Conservation (phyloP, 2,113 vertebrate species). For the Petrocephalus microphthalmus region DNA sequence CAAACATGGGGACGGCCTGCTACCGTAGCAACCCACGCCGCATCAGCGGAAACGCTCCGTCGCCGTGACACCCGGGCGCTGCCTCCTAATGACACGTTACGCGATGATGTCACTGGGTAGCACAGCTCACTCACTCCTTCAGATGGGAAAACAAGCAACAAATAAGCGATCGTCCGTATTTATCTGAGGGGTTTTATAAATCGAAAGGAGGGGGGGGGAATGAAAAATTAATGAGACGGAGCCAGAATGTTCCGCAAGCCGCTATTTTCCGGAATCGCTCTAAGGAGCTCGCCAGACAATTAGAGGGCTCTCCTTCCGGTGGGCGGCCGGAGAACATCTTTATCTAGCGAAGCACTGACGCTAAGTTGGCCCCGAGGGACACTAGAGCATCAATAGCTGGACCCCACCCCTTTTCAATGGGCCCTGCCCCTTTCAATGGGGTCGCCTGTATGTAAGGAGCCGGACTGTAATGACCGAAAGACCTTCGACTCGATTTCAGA, state of each 20-base stretch:
- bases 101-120: background rate
- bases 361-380: slow-evolving; percentile 11
- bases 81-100: background rate
- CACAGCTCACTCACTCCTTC: background rate
- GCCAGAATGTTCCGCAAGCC: background rate
- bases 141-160: background rate
- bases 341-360: slow-evolving; percentile 5
- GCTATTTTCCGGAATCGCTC: background rate
- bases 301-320: slow-evolving; percentile 3
- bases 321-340: slow-evolving; percentile 2
- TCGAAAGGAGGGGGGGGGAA: background rate
- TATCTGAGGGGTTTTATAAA: background rate
- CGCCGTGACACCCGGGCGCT: background rate
- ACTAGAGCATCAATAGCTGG: background rate
- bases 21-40: background rate
- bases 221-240: background rate
- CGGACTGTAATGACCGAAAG: slow-evolving; percentile 45
- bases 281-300: slow-evolving; percentile 15
- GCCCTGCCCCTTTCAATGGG: background rate
- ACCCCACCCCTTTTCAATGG: background rate
- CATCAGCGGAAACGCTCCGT: background rate
- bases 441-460: background rate
- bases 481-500: slow-evolving; percentile 38
- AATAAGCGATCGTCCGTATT: background rate
- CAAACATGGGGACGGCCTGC: background rate